A percentile compares a stretch with the other conserved stretches of the same genome.
phyloP scores from a whole-genome alignment of 2,113 vertebrate genomes.

The Salvelinus fontinalis region DNA sequence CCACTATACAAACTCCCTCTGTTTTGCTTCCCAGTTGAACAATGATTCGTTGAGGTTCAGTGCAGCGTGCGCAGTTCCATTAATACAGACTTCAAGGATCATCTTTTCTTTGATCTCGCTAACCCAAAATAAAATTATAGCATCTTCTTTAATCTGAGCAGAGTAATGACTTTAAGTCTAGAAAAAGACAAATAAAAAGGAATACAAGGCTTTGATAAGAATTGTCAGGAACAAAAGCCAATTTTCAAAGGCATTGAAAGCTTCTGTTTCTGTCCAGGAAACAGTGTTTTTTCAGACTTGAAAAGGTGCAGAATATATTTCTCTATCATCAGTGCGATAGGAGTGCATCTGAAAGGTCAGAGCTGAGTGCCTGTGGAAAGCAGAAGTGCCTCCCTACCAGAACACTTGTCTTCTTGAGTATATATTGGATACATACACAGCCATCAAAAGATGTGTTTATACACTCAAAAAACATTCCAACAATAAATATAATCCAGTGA shows the following conservation, averaged over 20 bases:
- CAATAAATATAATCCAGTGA: too few species aligned
- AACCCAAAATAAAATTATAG: conserved; percentile 82
- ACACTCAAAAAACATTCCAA: background rate
- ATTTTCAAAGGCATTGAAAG: conserved; percentile 84
- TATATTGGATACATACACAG: background rate
- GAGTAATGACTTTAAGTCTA: conserved; percentile 85
- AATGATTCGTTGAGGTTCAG: conserved; percentile 69
- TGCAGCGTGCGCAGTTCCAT: conserved; percentile 70
- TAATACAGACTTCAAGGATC: conserved; percentile 82
- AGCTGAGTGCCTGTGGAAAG: conserved; percentile 73
- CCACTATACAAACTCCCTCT: conserved; percentile 54
- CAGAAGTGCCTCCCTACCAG: conserved; percentile 68
- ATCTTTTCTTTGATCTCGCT: conserved; percentile 81
- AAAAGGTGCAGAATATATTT: conserved; percentile 80
- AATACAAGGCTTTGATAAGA: conserved; percentile 87
- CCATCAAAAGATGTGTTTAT: conserved; percentile 14
- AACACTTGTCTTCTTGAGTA: conserved; percentile 39
- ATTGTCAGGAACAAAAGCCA: conserved; percentile 84
- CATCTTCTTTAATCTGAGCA: conserved; percentile 84
- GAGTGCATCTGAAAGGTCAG: conserved; percentile 78
- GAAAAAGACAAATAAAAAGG: conserved; percentile 88
- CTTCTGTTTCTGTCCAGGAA: conserved; percentile 79
- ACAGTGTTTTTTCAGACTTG: conserved; percentile 72
- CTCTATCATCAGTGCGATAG: conserved; percentile 76
- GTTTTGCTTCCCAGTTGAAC: conserved; percentile 63